Evolutionary conservation across 2,113 vertebrate species (phyloP).

Genomic region (Elephantulus edwardii): DNA sequence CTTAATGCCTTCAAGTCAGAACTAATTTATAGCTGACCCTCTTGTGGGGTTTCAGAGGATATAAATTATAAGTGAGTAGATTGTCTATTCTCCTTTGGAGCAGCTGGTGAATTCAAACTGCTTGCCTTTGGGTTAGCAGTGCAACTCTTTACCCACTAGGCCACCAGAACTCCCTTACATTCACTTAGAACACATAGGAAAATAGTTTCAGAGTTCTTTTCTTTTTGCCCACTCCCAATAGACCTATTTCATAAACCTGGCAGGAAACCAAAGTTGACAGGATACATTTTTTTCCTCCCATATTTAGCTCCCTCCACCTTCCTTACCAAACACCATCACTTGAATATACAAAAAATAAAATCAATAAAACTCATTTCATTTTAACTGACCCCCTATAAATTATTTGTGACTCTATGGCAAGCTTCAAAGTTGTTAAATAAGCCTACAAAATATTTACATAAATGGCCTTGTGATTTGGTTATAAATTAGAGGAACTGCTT

Average conservation of each 20-base stretch:
- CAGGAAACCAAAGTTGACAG: neutral
- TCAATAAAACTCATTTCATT: conserved; percentile 63
- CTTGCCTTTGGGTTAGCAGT: no score
- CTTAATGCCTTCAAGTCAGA: no score
- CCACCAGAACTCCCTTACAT: no score
- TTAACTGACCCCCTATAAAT: conserved; percentile 62
- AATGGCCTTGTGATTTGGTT: conserved; percentile 58
- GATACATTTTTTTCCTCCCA: neutral
- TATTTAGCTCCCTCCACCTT: neutral
- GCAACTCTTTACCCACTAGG: no score
- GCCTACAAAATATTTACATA: conserved; percentile 72
- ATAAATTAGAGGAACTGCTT: conserved; percentile 66
- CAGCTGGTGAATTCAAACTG: no score
- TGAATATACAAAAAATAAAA: conserved; percentile 67
- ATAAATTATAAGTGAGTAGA: no score
- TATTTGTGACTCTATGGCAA: conserved; percentile 59
- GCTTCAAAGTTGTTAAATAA: conserved; percentile 64
- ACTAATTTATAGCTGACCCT: no score
- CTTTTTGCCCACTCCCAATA: neutral
- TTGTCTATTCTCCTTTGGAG: no score
- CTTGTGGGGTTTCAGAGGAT: no score
- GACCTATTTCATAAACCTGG: neutral
- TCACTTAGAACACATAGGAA: neutral
- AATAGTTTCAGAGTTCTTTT: neutral
- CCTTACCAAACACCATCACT: neutral